phyloP scores from a whole-genome alignment of 2,113 vertebrate species.

The Cryptomyrus ogoouensis region DNA sequence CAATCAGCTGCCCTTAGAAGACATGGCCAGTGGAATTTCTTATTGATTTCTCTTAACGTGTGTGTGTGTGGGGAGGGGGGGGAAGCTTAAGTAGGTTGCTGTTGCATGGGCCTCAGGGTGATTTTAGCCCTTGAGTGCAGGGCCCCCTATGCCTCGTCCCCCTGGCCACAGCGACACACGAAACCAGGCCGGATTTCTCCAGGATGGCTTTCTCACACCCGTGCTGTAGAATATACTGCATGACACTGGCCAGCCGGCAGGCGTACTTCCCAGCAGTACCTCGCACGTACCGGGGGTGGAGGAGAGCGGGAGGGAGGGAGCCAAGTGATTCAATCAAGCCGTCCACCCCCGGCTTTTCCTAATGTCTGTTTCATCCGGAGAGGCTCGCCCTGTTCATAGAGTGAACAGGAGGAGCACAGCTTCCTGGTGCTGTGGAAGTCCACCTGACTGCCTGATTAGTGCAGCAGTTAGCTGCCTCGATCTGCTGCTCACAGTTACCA shows the following conservation, averaged over 20 bases:
- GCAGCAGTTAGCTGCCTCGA: background rate
- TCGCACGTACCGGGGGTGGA: background rate
- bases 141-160: background rate
- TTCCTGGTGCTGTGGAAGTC: background rate
- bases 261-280: background rate
- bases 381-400: background rate
- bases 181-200: background rate
- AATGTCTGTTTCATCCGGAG: background rate
- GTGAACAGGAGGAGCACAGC: background rate
- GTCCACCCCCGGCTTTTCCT: background rate
- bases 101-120: background rate
- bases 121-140: background rate
- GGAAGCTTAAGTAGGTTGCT: background rate
- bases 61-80: background rate
- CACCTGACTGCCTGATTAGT: background rate
- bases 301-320: background rate
- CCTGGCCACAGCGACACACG: background rate
- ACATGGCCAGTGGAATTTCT: background rate
- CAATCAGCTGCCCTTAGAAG: background rate
- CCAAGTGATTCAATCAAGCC: background rate
- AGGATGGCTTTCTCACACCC: background rate
- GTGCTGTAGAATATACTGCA: background rate
- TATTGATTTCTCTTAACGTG: background rate
- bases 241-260: background rate
- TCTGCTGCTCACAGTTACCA: background rate